Evolutionary conservation across 2,113 vertebrate genomes (phyloP), one percentile per base, ranked within the genome.

Genomic region (Neotragus pygmaeus): DNA sequence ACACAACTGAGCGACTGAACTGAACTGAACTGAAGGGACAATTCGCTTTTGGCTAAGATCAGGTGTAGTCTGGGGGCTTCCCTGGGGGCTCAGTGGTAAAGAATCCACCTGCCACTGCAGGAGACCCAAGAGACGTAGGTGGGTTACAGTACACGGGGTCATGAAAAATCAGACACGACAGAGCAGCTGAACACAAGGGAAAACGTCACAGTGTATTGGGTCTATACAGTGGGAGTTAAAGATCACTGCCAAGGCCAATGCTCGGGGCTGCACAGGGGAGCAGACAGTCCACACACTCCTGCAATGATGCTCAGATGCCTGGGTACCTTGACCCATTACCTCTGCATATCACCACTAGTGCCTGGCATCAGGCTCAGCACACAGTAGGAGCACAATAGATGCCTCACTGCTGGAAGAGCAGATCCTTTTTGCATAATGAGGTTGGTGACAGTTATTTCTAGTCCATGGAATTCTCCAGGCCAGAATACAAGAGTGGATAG

Each of bases 91-190:
- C 19, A 12, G n/a, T 6, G n/a, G 19, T 23, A 39, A 70, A 39
- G 19, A 70, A 70, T 70, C 66, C 66, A 23, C 66, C 66, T 39
- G 66, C 10, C 66, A 39, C n/a, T 39, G 10, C n/a, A 70, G 66
- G n/a, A 70, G 10, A 39, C 0, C 10, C 66, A 70, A 70, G 66
- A 70, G 66, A 70, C 10, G 0, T 39, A 6, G n/a, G n/a, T 23
- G n/a, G 19, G n/a, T 6, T 70, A 39, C n/a, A 17, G 62, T 19
- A 66, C 33, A 19, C 0, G 3, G 33, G 62, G 33, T n/a, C 62
- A 9, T 17, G 15, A 66, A 70, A 70, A 39, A 9, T 23, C 10
- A 11, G n/a, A 39, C n/a, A 23, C 0, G 5, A 70, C 66, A 5
- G 66, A 70, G 19, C 66, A 70, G n/a, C 64, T 36, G 64, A 36